Conservation (phyloP, 1,140 invertebrate species). For the Leptoteleia sp. region DNA sequence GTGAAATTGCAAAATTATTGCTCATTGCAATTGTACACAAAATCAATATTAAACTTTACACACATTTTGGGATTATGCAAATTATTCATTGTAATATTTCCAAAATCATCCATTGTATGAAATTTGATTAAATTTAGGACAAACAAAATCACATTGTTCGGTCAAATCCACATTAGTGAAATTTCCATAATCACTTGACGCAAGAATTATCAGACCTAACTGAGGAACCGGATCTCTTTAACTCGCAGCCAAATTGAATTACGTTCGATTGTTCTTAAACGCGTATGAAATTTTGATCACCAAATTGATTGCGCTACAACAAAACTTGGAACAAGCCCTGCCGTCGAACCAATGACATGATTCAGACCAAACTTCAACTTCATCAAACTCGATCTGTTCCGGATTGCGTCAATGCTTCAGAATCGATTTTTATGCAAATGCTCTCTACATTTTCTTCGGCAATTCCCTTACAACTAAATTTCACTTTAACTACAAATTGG, state of each 20-base stretch:
- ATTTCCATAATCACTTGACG: slow-evolving; percentile 17
- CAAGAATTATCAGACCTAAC: too few relatives aligned
- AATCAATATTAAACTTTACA: too few relatives aligned
- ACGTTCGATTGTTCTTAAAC: too few relatives aligned
- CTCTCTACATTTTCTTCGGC: slow-evolving; percentile 1
- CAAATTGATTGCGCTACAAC: slow-evolving; percentile 5
- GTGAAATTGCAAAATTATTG: too few relatives aligned
- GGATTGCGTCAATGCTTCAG: slow-evolving; percentile 6
- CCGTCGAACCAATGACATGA: too few relatives aligned
- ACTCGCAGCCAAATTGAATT: too few relatives aligned
- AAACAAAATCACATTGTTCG: slow-evolving; percentile 1
- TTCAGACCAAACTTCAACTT: slow-evolving; percentile 2
- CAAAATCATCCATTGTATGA: too few relatives aligned
- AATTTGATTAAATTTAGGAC: slow-evolving; percentile 6
- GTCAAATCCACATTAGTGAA: slow-evolving; percentile 29
- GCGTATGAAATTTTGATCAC: slow-evolving; percentile 21
- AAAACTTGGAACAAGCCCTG: slow-evolving; percentile 3
- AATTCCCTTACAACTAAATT: slow-evolving; percentile 46
- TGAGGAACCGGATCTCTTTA: too few relatives aligned
- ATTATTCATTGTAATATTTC: too few relatives aligned
- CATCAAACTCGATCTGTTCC: slow-evolving; percentile 11
- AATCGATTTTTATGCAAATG: slow-evolving; percentile 42
- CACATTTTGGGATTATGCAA: background rate
- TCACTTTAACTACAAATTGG: slow-evolving; percentile 27
- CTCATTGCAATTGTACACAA: too few relatives aligned